Evolutionary conservation across 2,888 invertebrate species (phyloP), one percentile per base, ranked within the genome.

Genomic region (Aporophyla lueneburgensis): DNA sequence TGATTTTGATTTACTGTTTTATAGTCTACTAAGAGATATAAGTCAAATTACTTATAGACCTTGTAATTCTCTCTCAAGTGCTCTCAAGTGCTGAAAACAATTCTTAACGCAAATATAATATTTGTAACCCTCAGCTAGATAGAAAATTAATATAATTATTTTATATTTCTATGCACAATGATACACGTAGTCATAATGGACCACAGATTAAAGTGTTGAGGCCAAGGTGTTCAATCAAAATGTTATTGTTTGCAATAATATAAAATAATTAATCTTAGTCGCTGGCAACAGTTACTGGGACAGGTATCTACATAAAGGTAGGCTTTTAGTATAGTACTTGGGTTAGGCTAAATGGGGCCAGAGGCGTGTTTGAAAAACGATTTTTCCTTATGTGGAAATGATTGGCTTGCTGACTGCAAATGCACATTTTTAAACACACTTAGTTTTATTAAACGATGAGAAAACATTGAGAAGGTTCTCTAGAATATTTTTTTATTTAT

Each of bases 311-410:
- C 40, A 9, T 6, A 19, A 14, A 53, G 14, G 12, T 24, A 70
- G 9, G 46, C 43, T 63, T 63, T 24, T 75, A 40, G 2, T n/a
- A 12, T 40, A 61, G 27, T 43, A n/a, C 33, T 53, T 5, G 56
- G 78, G 14, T 78, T 56, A 33, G 46, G n/a, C 43, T 7, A 24
- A 27, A n/a, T 78, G 40, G 1, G 21, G 49, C 49, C 58, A 58
- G 19, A 43, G 4, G 1, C 69, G 56, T 78, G 78, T 78, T 76
- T 75, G 51, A 58, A 43, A 51, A 19, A 5, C 40, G 12, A 69
- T 76, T 76, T 69, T 78, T 49, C 79, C 16, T 43, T 51, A 78
- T 69, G 27, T 68, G 14, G 78, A n/a, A 78, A 78, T 58, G 27
- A 27, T 40, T 33, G 24, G 19, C 51, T 66, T 16, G 12, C 6